Conservation (phyloP, 2,888 invertebrate species). For the Theodoxus fluviatilis region DNA sequence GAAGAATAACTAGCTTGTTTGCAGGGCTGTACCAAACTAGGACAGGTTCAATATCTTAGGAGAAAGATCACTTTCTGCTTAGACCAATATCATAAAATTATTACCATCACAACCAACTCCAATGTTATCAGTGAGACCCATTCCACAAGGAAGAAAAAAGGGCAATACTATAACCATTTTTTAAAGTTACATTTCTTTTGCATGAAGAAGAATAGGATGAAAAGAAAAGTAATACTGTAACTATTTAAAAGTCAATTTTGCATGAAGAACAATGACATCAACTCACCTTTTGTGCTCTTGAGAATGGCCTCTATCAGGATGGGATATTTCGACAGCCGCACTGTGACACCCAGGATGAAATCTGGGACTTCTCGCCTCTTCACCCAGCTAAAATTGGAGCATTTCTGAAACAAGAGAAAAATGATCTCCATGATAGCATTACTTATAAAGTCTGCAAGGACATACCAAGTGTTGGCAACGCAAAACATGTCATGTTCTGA, state of each 20-base stretch:
- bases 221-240: background rate
- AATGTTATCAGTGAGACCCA: background rate
- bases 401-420: too few relatives aligned
- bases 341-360: constrained; percentile 93
- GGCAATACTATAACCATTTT: background rate
- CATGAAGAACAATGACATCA: background rate
- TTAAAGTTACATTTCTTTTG: background rate
- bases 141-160: background rate
- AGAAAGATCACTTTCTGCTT: too few relatives aligned
- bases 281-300: constrained; percentile 78
- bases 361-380: constrained; percentile 96
- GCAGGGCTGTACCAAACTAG: too few relatives aligned
- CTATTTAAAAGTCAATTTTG: background rate
- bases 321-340: constrained; percentile 93
- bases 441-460: too few relatives aligned
- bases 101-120: background rate
- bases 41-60: too few relatives aligned
- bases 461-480: too few relatives aligned
- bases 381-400: constrained; percentile 77
- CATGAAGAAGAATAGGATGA: background rate
- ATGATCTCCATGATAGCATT: too few relatives aligned
- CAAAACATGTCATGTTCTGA: too few relatives aligned
- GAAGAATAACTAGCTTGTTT: too few relatives aligned
- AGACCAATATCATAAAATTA: background rate
- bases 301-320: constrained; percentile 88